phyloP scores from a whole-genome alignment of 2,888 invertebrate genomes.

The Mythimna lalbum region DNA sequence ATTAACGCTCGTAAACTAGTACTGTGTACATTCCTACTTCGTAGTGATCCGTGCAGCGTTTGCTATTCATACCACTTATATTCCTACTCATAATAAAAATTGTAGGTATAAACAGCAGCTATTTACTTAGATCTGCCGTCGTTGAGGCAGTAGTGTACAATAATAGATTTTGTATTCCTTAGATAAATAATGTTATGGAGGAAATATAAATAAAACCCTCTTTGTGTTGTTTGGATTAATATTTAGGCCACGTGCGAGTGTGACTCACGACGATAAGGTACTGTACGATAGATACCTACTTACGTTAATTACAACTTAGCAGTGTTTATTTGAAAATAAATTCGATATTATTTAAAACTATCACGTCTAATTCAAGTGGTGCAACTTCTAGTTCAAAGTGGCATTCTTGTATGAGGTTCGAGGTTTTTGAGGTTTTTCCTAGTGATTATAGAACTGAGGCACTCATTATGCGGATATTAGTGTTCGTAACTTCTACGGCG shows the following conservation, averaged over 20 bases:
- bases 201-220: constrained; percentile 21
- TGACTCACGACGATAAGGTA: background rate
- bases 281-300: too few species aligned
- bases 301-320: too few species aligned
- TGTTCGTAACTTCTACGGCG: too few species aligned
- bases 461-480: too few species aligned
- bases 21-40: constrained; percentile 24
- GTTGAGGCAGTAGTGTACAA: background rate
- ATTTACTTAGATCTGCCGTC: constrained; percentile 5
- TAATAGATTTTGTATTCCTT: constrained; percentile 23
- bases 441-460: too few species aligned
- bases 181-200: constrained; percentile 4
- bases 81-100: constrained; percentile 20
- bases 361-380: too few species aligned
- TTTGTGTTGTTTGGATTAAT: background rate
- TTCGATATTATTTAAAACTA: too few species aligned
- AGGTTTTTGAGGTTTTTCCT: too few species aligned
- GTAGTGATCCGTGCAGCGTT: constrained; percentile 9
- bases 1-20: constrained; percentile 63
- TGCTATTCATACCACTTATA: background rate
- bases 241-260: background rate
- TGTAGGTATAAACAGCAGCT: constrained; percentile 17
- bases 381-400: too few species aligned
- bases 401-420: too few species aligned
- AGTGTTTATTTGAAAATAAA: too few species aligned